Conservation (phyloP, 2,888 invertebrate species). For the Lithodes maja region DNA sequence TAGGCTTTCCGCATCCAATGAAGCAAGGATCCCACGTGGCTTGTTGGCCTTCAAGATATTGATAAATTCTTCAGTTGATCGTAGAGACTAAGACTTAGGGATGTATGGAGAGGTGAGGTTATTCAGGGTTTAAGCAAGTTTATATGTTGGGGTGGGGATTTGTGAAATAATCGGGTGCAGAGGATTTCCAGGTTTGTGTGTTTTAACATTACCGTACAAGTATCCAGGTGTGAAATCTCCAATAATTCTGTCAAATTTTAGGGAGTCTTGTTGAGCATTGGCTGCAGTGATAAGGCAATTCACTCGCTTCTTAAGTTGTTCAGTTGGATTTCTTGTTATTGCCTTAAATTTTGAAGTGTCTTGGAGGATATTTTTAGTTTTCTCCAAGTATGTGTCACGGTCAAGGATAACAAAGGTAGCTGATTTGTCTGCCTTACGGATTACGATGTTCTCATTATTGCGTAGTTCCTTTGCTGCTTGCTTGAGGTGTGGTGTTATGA, state of each 20-base stretch:
- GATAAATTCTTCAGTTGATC: neutral
- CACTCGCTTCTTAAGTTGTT: neutral
- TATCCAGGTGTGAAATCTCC: neutral
- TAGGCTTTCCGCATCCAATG: conserved; percentile 11
- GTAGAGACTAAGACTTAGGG: neutral
- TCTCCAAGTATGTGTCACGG: neutral
- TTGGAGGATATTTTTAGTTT: neutral
- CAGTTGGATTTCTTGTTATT: neutral
- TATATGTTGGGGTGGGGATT: conserved; percentile 7
- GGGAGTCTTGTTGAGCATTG: neutral
- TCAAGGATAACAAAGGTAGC: neutral
- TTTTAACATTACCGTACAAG: neutral
- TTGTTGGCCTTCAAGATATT: neutral
- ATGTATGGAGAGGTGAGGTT: neutral
- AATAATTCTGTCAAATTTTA: neutral
- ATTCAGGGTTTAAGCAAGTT: neutral
- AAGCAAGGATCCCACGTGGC: neutral
- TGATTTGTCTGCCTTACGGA: neutral
- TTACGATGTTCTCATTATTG: neutral
- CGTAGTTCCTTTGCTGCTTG: neutral
- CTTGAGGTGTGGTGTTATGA: neutral
- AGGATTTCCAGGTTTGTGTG: conserved; percentile 7
- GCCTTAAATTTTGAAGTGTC: neutral
- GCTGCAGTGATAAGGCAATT: neutral
- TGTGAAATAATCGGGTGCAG: neutral